These are phyloP conservation scores for Julus scanicus DNA, from an alignment of 2,888 invertebrate genomes.

Conservation along the genomic window DNA sequence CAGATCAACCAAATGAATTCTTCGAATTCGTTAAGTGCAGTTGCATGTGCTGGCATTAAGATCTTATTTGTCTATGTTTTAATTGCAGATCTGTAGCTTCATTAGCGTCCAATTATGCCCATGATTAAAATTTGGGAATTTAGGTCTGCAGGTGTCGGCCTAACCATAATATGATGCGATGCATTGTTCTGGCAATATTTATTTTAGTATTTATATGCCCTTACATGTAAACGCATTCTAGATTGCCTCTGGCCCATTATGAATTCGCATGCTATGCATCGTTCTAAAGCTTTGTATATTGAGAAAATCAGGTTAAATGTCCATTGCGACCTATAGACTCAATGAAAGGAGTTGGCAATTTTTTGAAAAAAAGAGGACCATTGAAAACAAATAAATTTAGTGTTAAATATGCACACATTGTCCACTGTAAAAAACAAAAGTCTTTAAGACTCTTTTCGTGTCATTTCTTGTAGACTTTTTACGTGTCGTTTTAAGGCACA, in stretches of 20 bases:
- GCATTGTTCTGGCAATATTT: constrained; percentile 18
- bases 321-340: too few species aligned
- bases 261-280: background rate
- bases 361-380: too few species aligned
- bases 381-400: too few species aligned
- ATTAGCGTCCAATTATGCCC: background rate
- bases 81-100: background rate
- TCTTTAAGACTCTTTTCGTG: too few species aligned
- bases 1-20: background rate
- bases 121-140: background rate
- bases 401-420: too few species aligned
- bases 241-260: background rate
- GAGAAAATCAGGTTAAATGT: constrained; percentile 2
- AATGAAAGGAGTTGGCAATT: too few species aligned
- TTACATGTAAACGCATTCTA: constrained; percentile 29
- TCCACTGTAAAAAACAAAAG: too few species aligned
- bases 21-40: background rate
- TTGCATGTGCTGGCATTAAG: constrained; percentile 1
- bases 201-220: background rate
- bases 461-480: too few species aligned
- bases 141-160: background rate
- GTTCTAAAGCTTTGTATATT: background rate
- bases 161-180: background rate
- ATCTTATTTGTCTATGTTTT: background rate
- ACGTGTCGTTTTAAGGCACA: too few species aligned